Percentiles rank a stretch among this genome's conserved stretches.
Conservation (phyloP, 92 coral and sea anemone genomes). For the Phenganax subtilis region DNA sequence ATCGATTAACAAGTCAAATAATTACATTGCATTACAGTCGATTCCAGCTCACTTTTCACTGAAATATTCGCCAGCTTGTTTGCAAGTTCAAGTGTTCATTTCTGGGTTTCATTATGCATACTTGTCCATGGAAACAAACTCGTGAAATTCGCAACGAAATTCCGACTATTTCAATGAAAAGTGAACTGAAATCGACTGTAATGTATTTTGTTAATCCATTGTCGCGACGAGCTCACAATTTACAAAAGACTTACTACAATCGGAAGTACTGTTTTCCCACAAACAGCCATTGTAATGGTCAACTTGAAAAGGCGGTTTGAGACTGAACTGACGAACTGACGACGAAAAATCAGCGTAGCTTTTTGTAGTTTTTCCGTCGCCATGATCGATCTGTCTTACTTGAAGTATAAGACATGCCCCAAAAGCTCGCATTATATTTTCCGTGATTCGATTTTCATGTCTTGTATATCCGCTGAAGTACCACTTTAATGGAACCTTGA, state of each 20-base stretch:
- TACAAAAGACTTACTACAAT: neutral
- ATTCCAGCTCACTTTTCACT: too few relatives aligned
- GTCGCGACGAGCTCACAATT: neutral
- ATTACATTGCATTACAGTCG: too few relatives aligned
- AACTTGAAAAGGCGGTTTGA: neutral
- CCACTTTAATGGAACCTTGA: conserved; percentile 13
- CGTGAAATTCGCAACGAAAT: too few relatives aligned
- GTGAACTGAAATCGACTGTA: too few relatives aligned
- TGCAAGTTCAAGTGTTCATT: too few relatives aligned
- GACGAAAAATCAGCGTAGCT: conserved; percentile 8
- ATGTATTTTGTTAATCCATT: too few relatives aligned
- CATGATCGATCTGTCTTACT: neutral
- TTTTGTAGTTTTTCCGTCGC: neutral
- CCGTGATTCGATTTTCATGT: neutral
- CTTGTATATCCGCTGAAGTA: conserved; percentile 8
- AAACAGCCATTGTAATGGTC: neutral
- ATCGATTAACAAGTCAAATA: too few relatives aligned
- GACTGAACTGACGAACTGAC: neutral
- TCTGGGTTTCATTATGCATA: too few relatives aligned
- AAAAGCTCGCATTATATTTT: conserved; percentile 26
- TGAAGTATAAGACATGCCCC: conserved; percentile 40
- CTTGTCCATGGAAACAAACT: too few relatives aligned
- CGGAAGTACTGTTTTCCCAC: neutral
- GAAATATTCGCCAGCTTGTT: too few relatives aligned
- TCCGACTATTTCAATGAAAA: too few relatives aligned